Evolutionary conservation across 2,888 invertebrate genomes (phyloP).

Genomic region (Orchesellides sinensis): DNA sequence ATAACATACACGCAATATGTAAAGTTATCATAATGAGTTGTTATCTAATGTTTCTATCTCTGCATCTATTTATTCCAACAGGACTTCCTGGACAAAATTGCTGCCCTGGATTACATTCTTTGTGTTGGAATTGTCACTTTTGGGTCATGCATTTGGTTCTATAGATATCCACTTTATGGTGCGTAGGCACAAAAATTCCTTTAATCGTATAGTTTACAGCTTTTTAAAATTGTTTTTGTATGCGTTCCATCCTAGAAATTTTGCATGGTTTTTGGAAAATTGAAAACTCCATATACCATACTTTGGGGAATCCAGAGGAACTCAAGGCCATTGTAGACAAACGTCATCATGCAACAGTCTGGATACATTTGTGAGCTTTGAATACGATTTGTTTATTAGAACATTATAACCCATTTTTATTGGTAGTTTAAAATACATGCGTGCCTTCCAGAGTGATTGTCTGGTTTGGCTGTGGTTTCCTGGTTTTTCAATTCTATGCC

Average conservation of each 20-base stretch:
- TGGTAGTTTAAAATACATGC: not conserved
- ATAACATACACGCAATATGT: no score
- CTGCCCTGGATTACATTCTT: conserved; percentile 45
- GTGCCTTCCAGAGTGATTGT: conserved; percentile 13
- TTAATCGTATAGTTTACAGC: not conserved
- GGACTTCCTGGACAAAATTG: conserved; percentile 50
- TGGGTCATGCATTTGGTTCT: conserved; percentile 33
- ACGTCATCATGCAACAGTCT: conserved; percentile 16
- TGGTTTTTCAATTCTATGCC: conserved; percentile 38
- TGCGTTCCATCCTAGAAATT: conserved; percentile 13
- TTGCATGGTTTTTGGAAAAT: conserved; percentile 36
- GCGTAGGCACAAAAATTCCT: no score
- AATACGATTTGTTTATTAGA: no score
- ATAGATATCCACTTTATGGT: conserved; percentile 47
- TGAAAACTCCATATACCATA: conserved; percentile 29
- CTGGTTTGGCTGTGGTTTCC: conserved; percentile 41
- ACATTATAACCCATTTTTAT: not conserved
- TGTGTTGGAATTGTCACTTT: conserved; percentile 41
- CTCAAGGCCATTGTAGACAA: not conserved
- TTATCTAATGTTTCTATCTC: no score
- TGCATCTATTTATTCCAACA: no score
- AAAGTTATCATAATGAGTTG: no score
- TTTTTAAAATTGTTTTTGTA: not conserved
- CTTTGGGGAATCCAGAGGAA: conserved; percentile 9
- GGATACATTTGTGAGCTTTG: conserved; percentile 46